Base-by-base conservation (phyloP, 2,888 invertebrate genomes). In the Abrostola triplasia region DNA sequence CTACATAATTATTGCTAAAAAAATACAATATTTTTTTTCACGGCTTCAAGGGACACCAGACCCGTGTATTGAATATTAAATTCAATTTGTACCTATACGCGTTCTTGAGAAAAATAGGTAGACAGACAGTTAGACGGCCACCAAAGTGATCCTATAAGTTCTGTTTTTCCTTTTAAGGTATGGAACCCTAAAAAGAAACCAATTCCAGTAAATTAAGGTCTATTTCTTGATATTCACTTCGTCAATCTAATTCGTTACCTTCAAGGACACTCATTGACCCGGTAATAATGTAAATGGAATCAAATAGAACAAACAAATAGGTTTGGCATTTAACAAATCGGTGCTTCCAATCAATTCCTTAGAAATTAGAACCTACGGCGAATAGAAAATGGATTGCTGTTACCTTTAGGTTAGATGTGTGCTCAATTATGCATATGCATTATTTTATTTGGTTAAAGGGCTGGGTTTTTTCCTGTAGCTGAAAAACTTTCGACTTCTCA, bases 221-320 rank as follows among this genome's bases (percentile, higher is more conserved):
- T 13, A 44, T 44, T 44, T 13, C 44, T 44, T 12, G 4, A 61
- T 48, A 42, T 41, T 50, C 53, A 64, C 51, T 59, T 58, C 53
- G 49, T 62, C 53, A 74, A 64, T 70, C 11, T 35, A 52, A 60
- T 58, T 64, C 74, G 60, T 59, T 65, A 55, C 13, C 55, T 66
- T 50, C 58, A 66, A 73, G 63, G 59, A 44, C 57, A 54, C 12
- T 49, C 24, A 53, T 47, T 69, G 73, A 67, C 50, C 73, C 51
- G 70, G 52, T 59, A 72, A 58, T 78, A 78, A 67, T 53, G 55
- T 55, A 66, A 77, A 76, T 76, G 65, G 61, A 78, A 72, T 60
- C 54, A 67, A 73, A 74, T 48, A 62, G 54, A 61, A 64, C 59
- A 63, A 76, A 77, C 54, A 73, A 77, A 78, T 65, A 63, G 48